Percentiles rank a stretch among this genome's conserved stretches.
Evolutionary conservation across 1,140 invertebrate species (phyloP).

Genomic region (Drosophila orena): DNA sequence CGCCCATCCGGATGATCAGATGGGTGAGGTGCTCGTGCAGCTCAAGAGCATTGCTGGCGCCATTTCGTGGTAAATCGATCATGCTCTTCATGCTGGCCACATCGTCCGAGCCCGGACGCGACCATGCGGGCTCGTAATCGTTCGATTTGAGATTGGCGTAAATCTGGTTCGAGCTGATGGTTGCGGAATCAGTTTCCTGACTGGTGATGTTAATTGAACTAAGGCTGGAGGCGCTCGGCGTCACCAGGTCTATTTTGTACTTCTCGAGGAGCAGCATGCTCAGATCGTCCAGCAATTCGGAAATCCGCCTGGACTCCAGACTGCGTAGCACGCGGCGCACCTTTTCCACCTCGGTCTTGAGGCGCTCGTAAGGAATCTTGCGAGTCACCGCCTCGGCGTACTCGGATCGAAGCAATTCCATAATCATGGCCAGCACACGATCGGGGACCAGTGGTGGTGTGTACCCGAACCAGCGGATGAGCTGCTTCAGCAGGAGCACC

Average conservation of each 20-base stretch:
- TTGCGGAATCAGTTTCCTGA: not conserved
- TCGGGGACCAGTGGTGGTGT: conserved; percentile 41
- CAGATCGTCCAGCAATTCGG: conserved; percentile 57
- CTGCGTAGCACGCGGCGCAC: conserved; percentile 21
- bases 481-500: conserved; percentile 64
- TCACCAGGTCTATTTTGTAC: conserved; percentile 13
- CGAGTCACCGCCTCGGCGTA: conserved; percentile 42
- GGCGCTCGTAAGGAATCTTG: conserved; percentile 50
- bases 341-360: conserved; percentile 61
- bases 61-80: conserved; percentile 30
- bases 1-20: conserved; percentile 59
- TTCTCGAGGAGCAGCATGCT: conserved; percentile 15
- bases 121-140: conserved; percentile 68
- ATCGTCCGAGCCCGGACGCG: conserved; percentile 47
- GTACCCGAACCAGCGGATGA: conserved; percentile 77
- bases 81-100: conserved; percentile 52
- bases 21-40: conserved; percentile 43
- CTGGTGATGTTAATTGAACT: not conserved
- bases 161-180: not conserved
- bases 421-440: conserved; percentile 64
- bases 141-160: not conserved
- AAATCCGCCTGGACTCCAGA: conserved; percentile 5
- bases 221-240: not conserved
- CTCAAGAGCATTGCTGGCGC: conserved; percentile 20
- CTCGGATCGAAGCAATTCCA: conserved; percentile 59